phyloP scores from a whole-genome alignment of 2,888 invertebrate genomes.

The Yponomeuta evonymella region DNA sequence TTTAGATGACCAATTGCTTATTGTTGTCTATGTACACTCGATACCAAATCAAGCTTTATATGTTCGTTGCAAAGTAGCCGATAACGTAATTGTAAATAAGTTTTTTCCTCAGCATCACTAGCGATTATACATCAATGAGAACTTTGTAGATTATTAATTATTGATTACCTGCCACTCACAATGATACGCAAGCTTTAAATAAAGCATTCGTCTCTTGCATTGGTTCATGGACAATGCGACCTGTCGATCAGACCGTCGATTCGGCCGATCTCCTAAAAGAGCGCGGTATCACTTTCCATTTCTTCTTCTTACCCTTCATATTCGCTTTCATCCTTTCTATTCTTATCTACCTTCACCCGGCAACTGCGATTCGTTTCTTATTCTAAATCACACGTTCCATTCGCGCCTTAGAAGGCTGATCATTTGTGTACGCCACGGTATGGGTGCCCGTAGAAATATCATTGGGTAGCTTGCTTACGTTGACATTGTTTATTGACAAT shows the following conservation, averaged over 20 bases:
- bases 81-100: too few species aligned
- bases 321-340: constrained; percentile 32
- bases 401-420: constrained; percentile 25
- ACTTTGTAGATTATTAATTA: background rate
- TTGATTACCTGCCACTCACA: background rate
- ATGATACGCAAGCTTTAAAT: background rate
- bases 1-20: too few species aligned
- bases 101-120: background rate
- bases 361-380: constrained; percentile 35
- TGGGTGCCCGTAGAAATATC: constrained; percentile 34
- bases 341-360: constrained; percentile 29
- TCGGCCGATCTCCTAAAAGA: background rate
- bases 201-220: background rate
- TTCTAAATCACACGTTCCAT: constrained; percentile 33
- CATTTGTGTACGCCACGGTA: constrained; percentile 21
- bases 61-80: too few species aligned
- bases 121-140: background rate
- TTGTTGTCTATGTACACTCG: too few species aligned
- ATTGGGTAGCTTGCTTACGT: background rate
- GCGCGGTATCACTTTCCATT: constrained; percentile 11
- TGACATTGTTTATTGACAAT: background rate
- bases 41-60: too few species aligned
- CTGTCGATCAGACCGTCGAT: background rate
- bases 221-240: background rate
- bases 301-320: constrained; percentile 20